phyloP scores from a whole-genome alignment of 2,797 vertebrate species.

The Cynodonichthys magdalenae region DNA sequence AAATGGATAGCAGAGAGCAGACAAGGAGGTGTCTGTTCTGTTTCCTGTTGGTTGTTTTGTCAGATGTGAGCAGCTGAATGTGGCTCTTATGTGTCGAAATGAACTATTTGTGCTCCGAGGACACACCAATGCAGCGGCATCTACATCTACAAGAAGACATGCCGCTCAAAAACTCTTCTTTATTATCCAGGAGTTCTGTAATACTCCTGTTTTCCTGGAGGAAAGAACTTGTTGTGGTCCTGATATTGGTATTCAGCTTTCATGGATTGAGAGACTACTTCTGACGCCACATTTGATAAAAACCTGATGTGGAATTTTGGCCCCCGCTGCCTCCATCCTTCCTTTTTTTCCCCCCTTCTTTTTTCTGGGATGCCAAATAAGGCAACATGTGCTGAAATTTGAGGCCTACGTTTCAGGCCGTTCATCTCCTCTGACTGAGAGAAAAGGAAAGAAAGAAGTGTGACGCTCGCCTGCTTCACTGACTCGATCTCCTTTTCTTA shows the following conservation, averaged over 20 bases:
- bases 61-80: slow-evolving; percentile 66
- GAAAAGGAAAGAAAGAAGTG: background rate
- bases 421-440: slow-evolving; percentile 23
- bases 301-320: slow-evolving; percentile 76
- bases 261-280: slow-evolving; percentile 23
- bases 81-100: slow-evolving; percentile 67
- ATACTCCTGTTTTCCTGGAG: background rate
- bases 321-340: slow-evolving; percentile 45
- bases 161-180: background rate
- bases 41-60: slow-evolving; percentile 74
- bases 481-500: slow-evolving; percentile 37
- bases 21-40: slow-evolving; percentile 68
- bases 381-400: slow-evolving; percentile 67
- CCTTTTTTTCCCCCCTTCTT: slow-evolving; percentile 19
- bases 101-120: slow-evolving; percentile 55
- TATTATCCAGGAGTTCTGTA: background rate
- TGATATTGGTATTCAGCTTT: slow-evolving; percentile 22
- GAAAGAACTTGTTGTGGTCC: slow-evolving; percentile 14
- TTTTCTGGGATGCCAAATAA: slow-evolving; percentile 67
- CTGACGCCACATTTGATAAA: slow-evolving; percentile 70
- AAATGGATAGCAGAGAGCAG: slow-evolving; percentile 33
- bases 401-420: slow-evolving; percentile 19
- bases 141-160: background rate
- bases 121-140: background rate
- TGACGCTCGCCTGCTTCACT: slow-evolving; percentile 36